Conservation (phyloP, 1,140 invertebrate species). For the Mya arenaria region DNA sequence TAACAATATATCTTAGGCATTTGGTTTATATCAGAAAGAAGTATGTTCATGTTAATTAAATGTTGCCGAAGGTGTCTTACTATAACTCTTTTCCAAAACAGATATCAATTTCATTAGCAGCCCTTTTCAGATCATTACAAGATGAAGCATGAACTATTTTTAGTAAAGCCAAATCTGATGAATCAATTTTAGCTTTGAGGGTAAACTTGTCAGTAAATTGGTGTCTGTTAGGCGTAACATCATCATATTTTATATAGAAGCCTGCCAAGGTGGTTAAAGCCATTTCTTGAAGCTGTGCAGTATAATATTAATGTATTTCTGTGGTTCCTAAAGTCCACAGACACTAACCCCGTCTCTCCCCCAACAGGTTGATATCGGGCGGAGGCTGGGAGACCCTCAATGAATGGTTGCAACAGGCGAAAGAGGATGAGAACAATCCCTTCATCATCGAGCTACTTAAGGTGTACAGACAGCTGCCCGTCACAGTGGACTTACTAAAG, state of each 20-base stretch:
- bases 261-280: conserved; percentile 95
- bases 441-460: conserved; percentile 92
- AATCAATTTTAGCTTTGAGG: conserved; percentile 96
- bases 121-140: too few species aligned
- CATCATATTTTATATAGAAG: too few species aligned
- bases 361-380: conserved; percentile 90
- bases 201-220: too few species aligned
- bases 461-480: conserved; percentile 91
- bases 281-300: conserved; percentile 93
- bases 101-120: too few species aligned
- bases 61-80: too few species aligned
- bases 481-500: conserved; percentile 93
- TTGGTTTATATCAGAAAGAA: too few species aligned
- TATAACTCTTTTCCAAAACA: too few species aligned
- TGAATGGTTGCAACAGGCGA: conserved; percentile 93
- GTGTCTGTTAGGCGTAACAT: too few species aligned
- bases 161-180: conserved; percentile 96
- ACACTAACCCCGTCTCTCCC: neutral
- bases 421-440: conserved; percentile 91
- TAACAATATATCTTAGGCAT: too few species aligned
- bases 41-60: too few species aligned
- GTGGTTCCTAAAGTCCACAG: conserved; percentile 85
- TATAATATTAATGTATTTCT: too few species aligned
- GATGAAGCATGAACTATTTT: too few species aligned
- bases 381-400: conserved; percentile 95